These are phyloP conservation scores for Acronicta aceris DNA, from an alignment of 2,888 invertebrate species.

Conservation along the genomic window DNA sequence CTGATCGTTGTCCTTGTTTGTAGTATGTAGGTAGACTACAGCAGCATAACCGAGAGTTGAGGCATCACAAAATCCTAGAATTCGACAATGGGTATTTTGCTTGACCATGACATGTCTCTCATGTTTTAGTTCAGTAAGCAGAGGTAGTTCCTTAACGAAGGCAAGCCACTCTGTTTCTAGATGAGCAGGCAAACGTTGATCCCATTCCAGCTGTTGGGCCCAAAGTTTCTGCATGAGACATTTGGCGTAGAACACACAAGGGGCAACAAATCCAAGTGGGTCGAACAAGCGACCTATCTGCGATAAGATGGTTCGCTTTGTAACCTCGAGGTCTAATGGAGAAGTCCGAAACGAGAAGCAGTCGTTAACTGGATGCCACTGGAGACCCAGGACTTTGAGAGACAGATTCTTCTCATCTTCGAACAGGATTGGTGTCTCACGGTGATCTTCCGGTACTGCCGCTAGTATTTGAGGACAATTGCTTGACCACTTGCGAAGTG, in stretches of 20 bases:
- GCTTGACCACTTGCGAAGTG: slow-evolving; percentile 10
- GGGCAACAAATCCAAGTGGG: slow-evolving; percentile 3
- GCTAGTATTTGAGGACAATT: slow-evolving; percentile 1
- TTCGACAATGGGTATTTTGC: slow-evolving; percentile 8
- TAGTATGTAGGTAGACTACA: slow-evolving; percentile 15
- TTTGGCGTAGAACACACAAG: slow-evolving; percentile 4
- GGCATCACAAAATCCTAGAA: slow-evolving; percentile 37
- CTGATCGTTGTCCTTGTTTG: neutral
- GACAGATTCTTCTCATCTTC: neutral
- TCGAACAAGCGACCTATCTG: slow-evolving; percentile 3
- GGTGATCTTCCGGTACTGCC: neutral
- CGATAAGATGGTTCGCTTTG: slow-evolving; percentile 1
- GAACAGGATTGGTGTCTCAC: slow-evolving; percentile 5
- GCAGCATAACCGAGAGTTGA: slow-evolving; percentile 27
- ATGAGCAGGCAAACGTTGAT: slow-evolving; percentile 14
- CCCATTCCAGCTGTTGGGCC: slow-evolving; percentile 17
- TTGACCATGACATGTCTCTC: slow-evolving; percentile 24
- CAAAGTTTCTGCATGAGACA: slow-evolving; percentile 10
- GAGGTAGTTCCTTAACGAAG: slow-evolving; percentile 13
- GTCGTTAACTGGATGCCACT: neutral
- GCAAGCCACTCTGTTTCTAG: slow-evolving; percentile 14
- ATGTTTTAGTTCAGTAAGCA: slow-evolving; percentile 18
- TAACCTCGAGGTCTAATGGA: neutral
- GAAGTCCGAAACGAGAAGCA: neutral
- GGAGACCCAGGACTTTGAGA: slow-evolving; percentile 4